phyloP scores from a whole-genome alignment of 1,140 invertebrate genomes.

The Scaptomyza graminum region DNA sequence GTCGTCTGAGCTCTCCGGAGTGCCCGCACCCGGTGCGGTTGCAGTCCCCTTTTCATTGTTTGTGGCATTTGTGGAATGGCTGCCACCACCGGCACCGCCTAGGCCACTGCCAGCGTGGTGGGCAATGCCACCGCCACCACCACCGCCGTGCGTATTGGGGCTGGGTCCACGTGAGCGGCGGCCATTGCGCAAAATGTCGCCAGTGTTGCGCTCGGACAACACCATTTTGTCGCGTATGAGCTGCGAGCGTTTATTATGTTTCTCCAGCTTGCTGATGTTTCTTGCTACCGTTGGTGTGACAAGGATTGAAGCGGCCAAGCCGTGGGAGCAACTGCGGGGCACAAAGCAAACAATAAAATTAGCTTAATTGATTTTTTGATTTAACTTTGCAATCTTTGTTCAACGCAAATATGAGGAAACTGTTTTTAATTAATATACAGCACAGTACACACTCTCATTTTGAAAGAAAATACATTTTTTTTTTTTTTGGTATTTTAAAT shows the following conservation, averaged over 20 bases:
- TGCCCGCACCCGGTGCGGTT: conserved; percentile 66
- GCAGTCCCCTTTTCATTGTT: conserved; percentile 55
- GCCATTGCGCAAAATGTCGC: conserved; percentile 91
- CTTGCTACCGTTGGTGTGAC: conserved; percentile 16
- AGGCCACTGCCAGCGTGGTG: conserved; percentile 73
- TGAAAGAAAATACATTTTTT: conserved; percentile 1
- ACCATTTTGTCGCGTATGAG: conserved; percentile 88
- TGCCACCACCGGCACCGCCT: conserved; percentile 36
- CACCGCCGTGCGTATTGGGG: conserved; percentile 89
- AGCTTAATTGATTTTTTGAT: background rate
- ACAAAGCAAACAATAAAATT: conserved; percentile 5
- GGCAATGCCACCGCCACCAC: conserved; percentile 38
- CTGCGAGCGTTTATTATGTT: conserved; percentile 80
- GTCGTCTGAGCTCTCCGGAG: conserved; percentile 91
- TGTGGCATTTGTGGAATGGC: conserved; percentile 32
- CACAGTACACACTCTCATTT: conserved; percentile 16
- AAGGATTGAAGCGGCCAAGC: conserved; percentile 10
- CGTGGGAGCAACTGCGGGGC: conserved; percentile 18
- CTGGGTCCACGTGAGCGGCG: conserved; percentile 93
- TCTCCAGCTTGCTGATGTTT: conserved; percentile 69
- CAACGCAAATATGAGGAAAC: background rate
- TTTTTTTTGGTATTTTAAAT: conserved; percentile 46
- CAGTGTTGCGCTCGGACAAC: conserved; percentile 92
- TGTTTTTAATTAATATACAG: background rate
- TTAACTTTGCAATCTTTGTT: background rate